Conservation (phyloP, 1,140 invertebrate species). For the Drosophila sp. region DNA sequence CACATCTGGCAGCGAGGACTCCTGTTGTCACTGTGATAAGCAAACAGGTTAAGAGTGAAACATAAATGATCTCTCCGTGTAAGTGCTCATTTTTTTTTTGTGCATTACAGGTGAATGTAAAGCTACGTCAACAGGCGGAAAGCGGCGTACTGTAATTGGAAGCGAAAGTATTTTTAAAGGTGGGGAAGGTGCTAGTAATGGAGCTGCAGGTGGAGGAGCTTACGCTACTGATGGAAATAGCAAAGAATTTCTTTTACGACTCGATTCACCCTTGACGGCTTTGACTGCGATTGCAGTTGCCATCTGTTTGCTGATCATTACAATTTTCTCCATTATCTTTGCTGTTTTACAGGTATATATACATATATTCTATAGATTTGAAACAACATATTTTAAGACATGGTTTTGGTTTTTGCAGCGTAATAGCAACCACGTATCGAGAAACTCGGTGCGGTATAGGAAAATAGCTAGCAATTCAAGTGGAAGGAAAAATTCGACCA, state of each 20-base stretch:
- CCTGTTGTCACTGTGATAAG: constrained; percentile 57
- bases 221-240: constrained; percentile 77
- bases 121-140: constrained; percentile 89
- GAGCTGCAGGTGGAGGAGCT: constrained; percentile 41
- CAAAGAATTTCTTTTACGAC: constrained; percentile 71
- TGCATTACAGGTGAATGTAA: constrained; percentile 85
- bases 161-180: constrained; percentile 65
- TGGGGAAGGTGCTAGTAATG: constrained; percentile 20
- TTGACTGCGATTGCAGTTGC: constrained; percentile 87
- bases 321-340: constrained; percentile 88
- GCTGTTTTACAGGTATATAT: constrained; percentile 86
- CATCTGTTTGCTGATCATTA: constrained; percentile 87
- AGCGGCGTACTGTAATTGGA: constrained; percentile 87
- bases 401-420: constrained; percentile 37
- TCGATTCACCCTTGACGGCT: constrained; percentile 84
- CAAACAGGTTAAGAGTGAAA: constrained; percentile 85
- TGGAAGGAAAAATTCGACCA: constrained; percentile 21
- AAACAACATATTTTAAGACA: background rate
- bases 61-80: background rate
- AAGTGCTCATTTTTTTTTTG: background rate
- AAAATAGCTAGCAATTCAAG: constrained; percentile 54
- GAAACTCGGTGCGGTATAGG: constrained; percentile 66
- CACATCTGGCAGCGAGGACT: constrained; percentile 83
- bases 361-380: background rate
- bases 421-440: constrained; percentile 63